Evolutionary conservation across 1,140 invertebrate genomes (phyloP), one percentile per base, ranked within the genome.

Genomic region (Elysia chlorotica): DNA sequence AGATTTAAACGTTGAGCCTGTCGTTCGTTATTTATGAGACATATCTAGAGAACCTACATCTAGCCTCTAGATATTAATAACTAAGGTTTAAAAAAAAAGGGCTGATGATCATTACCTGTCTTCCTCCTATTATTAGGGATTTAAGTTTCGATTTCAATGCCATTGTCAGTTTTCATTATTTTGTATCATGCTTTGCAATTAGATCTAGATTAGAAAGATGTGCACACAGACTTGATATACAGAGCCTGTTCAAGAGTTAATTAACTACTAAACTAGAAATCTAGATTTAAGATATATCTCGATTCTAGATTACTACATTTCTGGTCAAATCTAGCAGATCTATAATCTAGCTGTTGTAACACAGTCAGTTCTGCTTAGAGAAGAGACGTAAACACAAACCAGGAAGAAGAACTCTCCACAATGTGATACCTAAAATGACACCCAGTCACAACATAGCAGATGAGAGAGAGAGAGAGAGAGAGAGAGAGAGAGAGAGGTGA

Each of bases 81-180:
- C 2, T 59, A 21, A 1, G 2, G 21, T 2, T 0, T 3, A 23
- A 4, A 68, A 36, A 54, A 70, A 35, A 5, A 19, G 25, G 56
- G 36, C 19, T 0, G 28, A 59, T 19, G 0, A 59, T 0, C 35
- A 21, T 74, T 70, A 83, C 82, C 79, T 81, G 80, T 66, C 78
- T 79, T 62, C 71, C 75, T 28, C 67, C 67, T 10, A n/a, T n/a
- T 25, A 84, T 78, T 6, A 84, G 74, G 65, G 78, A 78, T 53
- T 82, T 81, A 10, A 84, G 53, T 74, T 81, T 84, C 30, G 77
- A 79, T 62, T 81, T 84, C 17, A 84, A 71, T 53, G 80, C 81
- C 78, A 84, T 83, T 61, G 54, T 41, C 2, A 21, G 10, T 28
- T 31, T 10, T 23, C 14, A 41, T n/a, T n/a, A n/a, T n/a, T n/a